phyloP scores from a whole-genome alignment of 2,888 invertebrate species.

The Troilus luridus region DNA sequence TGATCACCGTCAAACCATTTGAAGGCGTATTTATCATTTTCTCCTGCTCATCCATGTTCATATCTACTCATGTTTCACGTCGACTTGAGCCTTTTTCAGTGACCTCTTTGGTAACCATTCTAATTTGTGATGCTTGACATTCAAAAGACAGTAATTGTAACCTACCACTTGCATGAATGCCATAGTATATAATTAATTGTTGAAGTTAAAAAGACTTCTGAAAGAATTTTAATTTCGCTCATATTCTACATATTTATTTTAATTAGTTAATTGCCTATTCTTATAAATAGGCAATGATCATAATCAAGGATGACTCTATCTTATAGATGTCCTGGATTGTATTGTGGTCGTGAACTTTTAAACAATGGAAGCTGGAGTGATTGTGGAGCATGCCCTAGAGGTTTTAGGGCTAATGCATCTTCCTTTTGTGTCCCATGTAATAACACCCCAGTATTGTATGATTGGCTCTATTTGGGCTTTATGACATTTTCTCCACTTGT shows the following conservation, averaged over 20 bases:
- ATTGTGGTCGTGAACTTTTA: constrained; percentile 82
- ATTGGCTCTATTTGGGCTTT: constrained; percentile 94
- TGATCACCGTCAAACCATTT: too few relatives aligned
- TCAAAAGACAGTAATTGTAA: too few relatives aligned
- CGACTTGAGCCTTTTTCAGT: background rate
- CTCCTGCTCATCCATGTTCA: too few relatives aligned
- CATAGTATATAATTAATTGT: background rate
- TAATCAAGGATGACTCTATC: constrained; percentile 32
- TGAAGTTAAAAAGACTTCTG: background rate
- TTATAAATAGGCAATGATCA: background rate
- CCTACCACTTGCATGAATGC: background rate
- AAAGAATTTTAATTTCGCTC: background rate
- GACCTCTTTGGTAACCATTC: background rate
- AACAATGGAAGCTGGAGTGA: constrained; percentile 81
- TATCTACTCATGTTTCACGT: too few relatives aligned
- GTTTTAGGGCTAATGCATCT: constrained; percentile 80
- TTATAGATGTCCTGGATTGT: constrained; percentile 82
- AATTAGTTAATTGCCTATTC: background rate
- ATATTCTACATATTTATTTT: background rate
- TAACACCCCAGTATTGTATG: constrained; percentile 84
- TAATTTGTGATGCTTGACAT: background rate
- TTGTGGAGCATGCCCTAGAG: constrained; percentile 90
- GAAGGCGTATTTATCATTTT: too few relatives aligned
- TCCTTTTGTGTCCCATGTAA: constrained; percentile 85
- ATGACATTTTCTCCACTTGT: constrained; percentile 91